Base-by-base conservation (phyloP, 2,113 vertebrate species). In the Equus quagga region DNA sequence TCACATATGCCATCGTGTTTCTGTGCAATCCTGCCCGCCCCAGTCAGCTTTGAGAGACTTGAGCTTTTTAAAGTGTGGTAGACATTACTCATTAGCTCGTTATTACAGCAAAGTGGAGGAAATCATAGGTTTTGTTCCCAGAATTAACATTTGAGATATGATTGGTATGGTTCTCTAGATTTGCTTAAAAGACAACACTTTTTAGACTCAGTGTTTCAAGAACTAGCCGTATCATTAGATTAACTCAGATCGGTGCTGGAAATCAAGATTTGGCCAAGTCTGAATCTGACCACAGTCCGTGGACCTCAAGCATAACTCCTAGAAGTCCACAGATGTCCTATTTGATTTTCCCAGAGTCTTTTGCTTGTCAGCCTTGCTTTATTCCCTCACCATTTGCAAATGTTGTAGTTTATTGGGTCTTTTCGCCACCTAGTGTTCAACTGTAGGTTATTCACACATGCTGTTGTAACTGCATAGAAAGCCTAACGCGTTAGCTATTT, bases 401-500 rank as follows among this genome's bases (percentile, higher is more conserved):
- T 11, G 14, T 95, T 76, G 70, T 54, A 64, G 44, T 67, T 12
- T 75, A 5, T 21, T 93, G 84, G 64, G 4, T 90, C 67, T 82
- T 89, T 26, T 82, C 11, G 49, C 93, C 91, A 82, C 78, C 96
- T 95, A 91, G 91, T 46, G 95, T 88, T 89, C 9, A 1, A 2
- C 33, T 94, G 56, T 89, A 79, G 60, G 49, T 83, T 78, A 54
- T 65, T 73, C 72, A n/a, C 60, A 56, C 7, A 12, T 33, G 26
- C 75, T 96, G 10, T 70, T 56, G 6, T 36, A 11, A 24, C 21
- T 70, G 4, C 36, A 31, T 36, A 46, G 41, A 67, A 54, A 11
- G 36, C 69, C 36, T 15, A 10, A 14, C 5, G 9, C 18, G 8
- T 67, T 70, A n/a, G 17, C 19, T 60, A 0, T 49, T 60, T 85